Evolutionary conservation across 2,888 invertebrate species (phyloP), one percentile per base, ranked within the genome.

Genomic region (Endotricha flammealis): DNA sequence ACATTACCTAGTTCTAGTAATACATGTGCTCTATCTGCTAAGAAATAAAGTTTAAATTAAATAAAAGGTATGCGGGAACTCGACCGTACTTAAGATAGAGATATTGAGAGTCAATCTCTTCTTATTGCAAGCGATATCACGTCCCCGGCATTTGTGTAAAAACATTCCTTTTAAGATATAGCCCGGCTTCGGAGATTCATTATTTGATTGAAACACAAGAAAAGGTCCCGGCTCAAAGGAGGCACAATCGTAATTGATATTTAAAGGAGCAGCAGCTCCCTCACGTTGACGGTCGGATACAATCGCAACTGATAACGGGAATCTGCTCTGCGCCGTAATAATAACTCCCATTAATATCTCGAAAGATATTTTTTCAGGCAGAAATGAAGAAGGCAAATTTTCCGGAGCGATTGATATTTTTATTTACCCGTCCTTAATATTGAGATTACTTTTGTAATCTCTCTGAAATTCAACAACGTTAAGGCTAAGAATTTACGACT

Each of bases 171-270:
- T 39, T 29, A 39, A 41, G 44, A 45, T 41, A 44, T 36, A 35
- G 46, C 46, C 44, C 50, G 50, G 47, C 43, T 45, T 45, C 44
- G 38, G 42, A 48, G 44, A 44, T 48, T 53, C 48, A 42, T 50
- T 52, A 50, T 50, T 52, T 52, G 54, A 53, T 56, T 50, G 52
- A 57, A 57, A 53, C 48, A 53, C 51, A 45, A 48, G 28, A 41
- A 53, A 56, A 54, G 51, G 47, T 46, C 46, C 40, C 25, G 39
- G 42, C 49, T 56, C 51, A 54, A 56, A 52, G 41, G 45, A 48
- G 44, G 37, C 43, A 36, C 44, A 44, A 40, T 42, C 39, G 43
- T 48, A 52, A 57, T 57, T 59, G 50, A 55, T 55, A 55, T 54
- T 55, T 50, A 50, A 46, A 50, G 41, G 43, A 44, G 43, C 44